Evolutionary conservation across 1,140 invertebrate genomes (phyloP).

Genomic region (Lucilia sericata): DNA sequence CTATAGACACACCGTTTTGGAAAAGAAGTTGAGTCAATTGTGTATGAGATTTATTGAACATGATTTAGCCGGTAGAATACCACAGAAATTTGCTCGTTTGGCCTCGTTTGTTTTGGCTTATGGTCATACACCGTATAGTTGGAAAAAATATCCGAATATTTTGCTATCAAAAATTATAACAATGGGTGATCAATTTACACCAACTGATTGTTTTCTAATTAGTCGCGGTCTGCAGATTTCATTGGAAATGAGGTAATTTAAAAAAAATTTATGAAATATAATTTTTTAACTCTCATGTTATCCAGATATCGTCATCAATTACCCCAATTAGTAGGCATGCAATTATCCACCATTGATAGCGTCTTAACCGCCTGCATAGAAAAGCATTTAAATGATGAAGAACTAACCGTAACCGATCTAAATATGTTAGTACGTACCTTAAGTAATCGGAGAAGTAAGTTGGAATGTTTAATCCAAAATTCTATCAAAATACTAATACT

Average conservation of each 20-base stretch:
- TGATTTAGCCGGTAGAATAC: conserved; percentile 60
- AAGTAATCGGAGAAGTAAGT: conserved; percentile 60
- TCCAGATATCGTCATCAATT: conserved; percentile 56
- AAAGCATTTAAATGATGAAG: conserved; percentile 52
- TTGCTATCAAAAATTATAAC: conserved; percentile 61
- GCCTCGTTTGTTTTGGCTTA: conserved; percentile 70
- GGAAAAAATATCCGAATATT: conserved; percentile 60
- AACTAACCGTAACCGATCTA: conserved; percentile 55
- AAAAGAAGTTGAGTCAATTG: conserved; percentile 65
- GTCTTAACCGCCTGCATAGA: conserved; percentile 56
- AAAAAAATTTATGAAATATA: too few relatives aligned
- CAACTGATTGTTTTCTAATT: conserved; percentile 66
- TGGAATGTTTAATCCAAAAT: not conserved
- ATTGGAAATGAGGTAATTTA: conserved; percentile 52
- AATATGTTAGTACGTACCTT: conserved; percentile 61
- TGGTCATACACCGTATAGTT: conserved; percentile 60
- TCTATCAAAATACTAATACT: not conserved
- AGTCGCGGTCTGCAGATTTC: conserved; percentile 64
- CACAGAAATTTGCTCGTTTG: conserved; percentile 65
- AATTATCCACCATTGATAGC: conserved; percentile 59
- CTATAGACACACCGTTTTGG: conserved; percentile 68
- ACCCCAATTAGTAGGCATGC: conserved; percentile 53
- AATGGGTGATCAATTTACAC: conserved; percentile 62
- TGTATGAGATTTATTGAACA: conserved; percentile 65
- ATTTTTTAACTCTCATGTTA: conserved; percentile 1